A percentile compares a stretch with the other conserved stretches of the same genome.
Evolutionary conservation across 2,888 invertebrate species (phyloP).

Genomic region (Epinotia ramella): DNA sequence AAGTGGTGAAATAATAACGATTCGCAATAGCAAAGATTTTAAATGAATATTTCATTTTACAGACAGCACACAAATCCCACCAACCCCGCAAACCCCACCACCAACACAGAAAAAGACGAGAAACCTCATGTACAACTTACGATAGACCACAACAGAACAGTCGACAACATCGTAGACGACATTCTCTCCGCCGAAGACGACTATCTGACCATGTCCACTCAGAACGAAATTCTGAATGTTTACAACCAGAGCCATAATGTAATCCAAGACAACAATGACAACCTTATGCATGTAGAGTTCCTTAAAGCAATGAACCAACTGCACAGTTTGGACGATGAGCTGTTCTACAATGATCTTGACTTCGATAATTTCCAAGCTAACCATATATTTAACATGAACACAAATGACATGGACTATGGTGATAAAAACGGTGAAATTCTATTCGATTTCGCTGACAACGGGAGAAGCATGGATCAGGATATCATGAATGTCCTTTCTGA

Average conservation of each 20-base stretch:
- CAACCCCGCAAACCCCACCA: background rate
- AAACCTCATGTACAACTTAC: constrained; percentile 49
- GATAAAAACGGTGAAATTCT: constrained; percentile 59
- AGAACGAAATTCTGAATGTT: constrained; percentile 63
- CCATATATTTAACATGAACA: constrained; percentile 67
- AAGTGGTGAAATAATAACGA: no score
- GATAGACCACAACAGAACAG: constrained; percentile 62
- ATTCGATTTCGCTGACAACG: constrained; percentile 68
- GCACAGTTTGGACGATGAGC: constrained; percentile 75
- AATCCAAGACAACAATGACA: constrained; percentile 61
- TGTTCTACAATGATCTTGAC: constrained; percentile 76
- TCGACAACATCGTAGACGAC: constrained; percentile 78
- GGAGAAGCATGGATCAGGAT: constrained; percentile 71
- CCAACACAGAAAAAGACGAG: constrained; percentile 43
- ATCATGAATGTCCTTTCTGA: constrained; percentile 69
- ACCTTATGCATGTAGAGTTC: constrained; percentile 75
- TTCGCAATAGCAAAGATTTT: background rate
- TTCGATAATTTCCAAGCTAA: constrained; percentile 75
- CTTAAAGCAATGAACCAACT: constrained; percentile 77
- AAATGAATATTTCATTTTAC: background rate
- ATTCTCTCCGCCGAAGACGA: constrained; percentile 79
- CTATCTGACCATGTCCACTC: constrained; percentile 70
- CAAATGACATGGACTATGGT: constrained; percentile 66
- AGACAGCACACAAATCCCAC: constrained; percentile 62
- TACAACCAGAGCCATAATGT: constrained; percentile 57